Conservation (phyloP, 2,113 vertebrate species). For the Porphyrio hochstetteri region DNA sequence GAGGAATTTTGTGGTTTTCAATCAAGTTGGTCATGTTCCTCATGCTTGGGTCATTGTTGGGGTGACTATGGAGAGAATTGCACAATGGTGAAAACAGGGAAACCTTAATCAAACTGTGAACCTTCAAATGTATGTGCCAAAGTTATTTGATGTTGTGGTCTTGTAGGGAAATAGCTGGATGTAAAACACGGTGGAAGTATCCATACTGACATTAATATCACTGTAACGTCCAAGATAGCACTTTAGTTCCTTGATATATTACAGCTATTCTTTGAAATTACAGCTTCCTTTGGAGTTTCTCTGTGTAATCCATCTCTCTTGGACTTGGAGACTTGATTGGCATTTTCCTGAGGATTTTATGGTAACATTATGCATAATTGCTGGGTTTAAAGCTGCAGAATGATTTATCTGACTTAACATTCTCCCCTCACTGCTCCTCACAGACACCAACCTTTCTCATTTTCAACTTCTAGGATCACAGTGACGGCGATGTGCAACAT, state of each 20-base stretch:
- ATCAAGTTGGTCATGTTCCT: background rate
- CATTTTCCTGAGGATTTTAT: background rate
- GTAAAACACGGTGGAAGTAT: background rate
- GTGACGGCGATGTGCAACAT: slow-evolving; percentile 97
- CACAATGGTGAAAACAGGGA: background rate
- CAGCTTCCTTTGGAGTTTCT: background rate
- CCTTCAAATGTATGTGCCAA: background rate
- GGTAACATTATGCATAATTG: background rate
- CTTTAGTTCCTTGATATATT: background rate
- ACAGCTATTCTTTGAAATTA: background rate
- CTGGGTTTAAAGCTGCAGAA: background rate
- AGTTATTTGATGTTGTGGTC: background rate
- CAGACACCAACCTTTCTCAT: background rate
- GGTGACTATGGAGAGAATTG: background rate
- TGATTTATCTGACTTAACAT: background rate
- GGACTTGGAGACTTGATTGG: background rate
- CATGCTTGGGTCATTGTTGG: background rate
- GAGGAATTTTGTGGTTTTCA: background rate
- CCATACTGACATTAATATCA: background rate
- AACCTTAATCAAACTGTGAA: background rate
- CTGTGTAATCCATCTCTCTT: background rate
- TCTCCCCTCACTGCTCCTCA: background rate
- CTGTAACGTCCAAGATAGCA: background rate
- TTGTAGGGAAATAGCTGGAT: background rate
- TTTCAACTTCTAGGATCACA: slow-evolving; percentile 83